phyloP scores from a whole-genome alignment of 1,140 invertebrate genomes.

The Conus betulinus region DNA sequence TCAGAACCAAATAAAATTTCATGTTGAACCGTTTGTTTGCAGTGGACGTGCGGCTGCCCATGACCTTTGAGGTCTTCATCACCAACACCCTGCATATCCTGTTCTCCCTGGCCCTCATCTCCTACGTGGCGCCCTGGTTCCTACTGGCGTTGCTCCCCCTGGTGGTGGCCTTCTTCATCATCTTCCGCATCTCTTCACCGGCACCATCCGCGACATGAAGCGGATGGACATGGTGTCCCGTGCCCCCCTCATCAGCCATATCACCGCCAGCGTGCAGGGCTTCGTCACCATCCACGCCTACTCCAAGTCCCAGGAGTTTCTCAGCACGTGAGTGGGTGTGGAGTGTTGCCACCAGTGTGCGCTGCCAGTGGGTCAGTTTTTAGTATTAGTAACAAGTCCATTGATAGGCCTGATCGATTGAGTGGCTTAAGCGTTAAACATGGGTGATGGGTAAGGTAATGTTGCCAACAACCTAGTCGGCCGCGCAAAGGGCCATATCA shows the following conservation, averaged over 20 bases:
- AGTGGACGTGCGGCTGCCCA: conserved; percentile 82
- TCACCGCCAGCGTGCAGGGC: conserved; percentile 81
- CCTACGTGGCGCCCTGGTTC: conserved; percentile 82
- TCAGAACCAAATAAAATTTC: conserved; percentile 59
- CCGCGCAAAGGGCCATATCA: no score
- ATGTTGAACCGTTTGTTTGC: conserved; percentile 40
- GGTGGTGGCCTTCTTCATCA: conserved; percentile 77
- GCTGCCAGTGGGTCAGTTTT: no score
- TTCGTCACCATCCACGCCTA: conserved; percentile 82
- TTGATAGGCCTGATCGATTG: no score
- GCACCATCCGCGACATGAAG: conserved; percentile 80
- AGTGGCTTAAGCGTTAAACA: no score
- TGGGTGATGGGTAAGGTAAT: no score
- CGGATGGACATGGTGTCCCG: conserved; percentile 80
- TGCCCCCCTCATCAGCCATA: conserved; percentile 82
- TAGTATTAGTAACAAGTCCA: no score
- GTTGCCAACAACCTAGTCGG: no score
- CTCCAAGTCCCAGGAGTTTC: conserved; percentile 72
- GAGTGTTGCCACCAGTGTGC: no score
- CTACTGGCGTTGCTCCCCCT: conserved; percentile 79
- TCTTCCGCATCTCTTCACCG: conserved; percentile 77
- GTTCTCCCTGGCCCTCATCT: conserved; percentile 76
- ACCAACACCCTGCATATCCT: conserved; percentile 79
- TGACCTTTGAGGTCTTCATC: conserved; percentile 80
- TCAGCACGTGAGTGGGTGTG: conserved; percentile 69